Evolutionary conservation across 1,140 invertebrate genomes (phyloP), one percentile per base, ranked within the genome.

Genomic region (Diorhabda sublineata): DNA sequence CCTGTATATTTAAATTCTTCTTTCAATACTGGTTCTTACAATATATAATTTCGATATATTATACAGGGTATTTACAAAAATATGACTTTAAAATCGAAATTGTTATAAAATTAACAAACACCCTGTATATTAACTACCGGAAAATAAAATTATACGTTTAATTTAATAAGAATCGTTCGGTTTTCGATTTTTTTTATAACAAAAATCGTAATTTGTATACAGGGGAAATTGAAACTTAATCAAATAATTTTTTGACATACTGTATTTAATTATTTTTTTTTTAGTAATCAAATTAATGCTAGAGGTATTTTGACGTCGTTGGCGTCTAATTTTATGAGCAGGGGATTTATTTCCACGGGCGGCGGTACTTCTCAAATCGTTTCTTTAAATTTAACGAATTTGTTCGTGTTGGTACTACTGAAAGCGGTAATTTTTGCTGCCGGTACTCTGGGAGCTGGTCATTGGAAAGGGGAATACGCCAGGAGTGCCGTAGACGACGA

Each of bases 361-460:
- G 72, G 62, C 6, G 77, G 76, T 65, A 72, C 71, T 58, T 79
- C 76, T 3, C 81, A 92, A 89, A 90, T 95, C 1, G 83, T 94
- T 5, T 94, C 92, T 73, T 78, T 94, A 41, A 94, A 94, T 80
- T 79, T 94, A 42, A 93, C 92, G 0, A 94, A 94, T 79, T 81
- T 94, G 68, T 81, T 94, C 45, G 87, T 94, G 61, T 83, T 94
- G 26, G 82, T 94, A 44, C 84, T 95, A 3, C 83, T 95, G 44
- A 94, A 94, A 83, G 90, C 91, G 0, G 81, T 94, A 0, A 89
- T 94, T 45, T 87, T 93, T 63, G 91, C 91, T 3, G 91, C 91
- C 44, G 91, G 91, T 0, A 88, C 90, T 74, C 83, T 92, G 71
- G 90, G 90, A n/a, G 86, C 87, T 3, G 87, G 88, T 5, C 84